Conservation (phyloP, 2,113 vertebrate genomes). For the Tachysurus vachellii region DNA sequence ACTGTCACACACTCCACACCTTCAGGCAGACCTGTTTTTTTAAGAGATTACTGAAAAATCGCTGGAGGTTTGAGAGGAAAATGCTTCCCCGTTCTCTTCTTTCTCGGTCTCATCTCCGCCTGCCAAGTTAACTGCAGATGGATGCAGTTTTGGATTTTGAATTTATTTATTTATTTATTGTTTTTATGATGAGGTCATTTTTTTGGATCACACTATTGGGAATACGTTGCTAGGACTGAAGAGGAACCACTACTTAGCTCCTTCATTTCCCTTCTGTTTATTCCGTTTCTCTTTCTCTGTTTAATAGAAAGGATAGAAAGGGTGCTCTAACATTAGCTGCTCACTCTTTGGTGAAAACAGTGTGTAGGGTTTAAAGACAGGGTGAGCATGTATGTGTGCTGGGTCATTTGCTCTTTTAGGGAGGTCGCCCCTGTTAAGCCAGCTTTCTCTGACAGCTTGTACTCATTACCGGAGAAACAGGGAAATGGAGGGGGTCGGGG, state of each 20-base stretch:
- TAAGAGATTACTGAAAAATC: conserved; percentile 41
- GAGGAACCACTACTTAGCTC: not conserved
- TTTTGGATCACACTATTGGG: not conserved
- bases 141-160: conserved; percentile 1
- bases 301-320: not conserved
- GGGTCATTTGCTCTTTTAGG: conserved; percentile 74
- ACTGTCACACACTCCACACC: conserved; percentile 67
- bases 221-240: not conserved
- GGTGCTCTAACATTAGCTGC: not conserved
- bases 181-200: conserved; percentile 2
- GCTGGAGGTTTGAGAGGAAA: not conserved
- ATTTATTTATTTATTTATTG: not conserved
- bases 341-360: not conserved
- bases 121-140: conserved; percentile 30
- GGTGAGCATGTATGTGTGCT: conserved; percentile 42
- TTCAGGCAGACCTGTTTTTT: conserved; percentile 26
- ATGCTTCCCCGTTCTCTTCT: conserved; percentile 42
- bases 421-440: conserved; percentile 69
- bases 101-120: conserved; percentile 20
- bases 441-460: conserved; percentile 73
- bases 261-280: not conserved
- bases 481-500: conserved; percentile 73
- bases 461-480: conserved; percentile 74
- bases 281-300: conserved; percentile 44
- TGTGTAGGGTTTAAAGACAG: conserved; percentile 3